A percentile compares a stretch with the other conserved stretches of the same genome.
Conservation (phyloP, 2,888 invertebrate species). For the Caenorhabditis sp. region DNA sequence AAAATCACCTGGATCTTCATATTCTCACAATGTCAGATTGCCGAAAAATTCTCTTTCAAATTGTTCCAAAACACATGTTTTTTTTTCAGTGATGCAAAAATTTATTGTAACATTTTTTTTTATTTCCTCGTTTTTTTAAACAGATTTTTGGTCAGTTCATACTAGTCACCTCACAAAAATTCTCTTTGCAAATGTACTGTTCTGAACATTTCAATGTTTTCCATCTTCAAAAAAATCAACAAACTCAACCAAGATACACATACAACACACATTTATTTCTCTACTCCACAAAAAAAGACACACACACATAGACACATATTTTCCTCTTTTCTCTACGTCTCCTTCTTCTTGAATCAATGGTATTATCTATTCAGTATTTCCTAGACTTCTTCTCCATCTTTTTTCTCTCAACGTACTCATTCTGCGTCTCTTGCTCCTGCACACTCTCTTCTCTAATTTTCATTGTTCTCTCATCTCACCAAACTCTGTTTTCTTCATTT, state of each 20-base stretch:
- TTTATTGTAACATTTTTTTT: conserved; percentile 3
- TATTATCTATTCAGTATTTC: not conserved
- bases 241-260: not conserved
- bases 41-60: no score
- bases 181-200: conserved; percentile 8
- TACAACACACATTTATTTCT: not conserved
- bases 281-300: not conserved
- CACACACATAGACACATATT: not conserved
- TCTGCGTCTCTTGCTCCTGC: not conserved
- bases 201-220: not conserved
- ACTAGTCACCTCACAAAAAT: not conserved
- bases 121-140: not conserved
- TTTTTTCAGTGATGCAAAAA: no score
- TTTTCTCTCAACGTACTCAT: not conserved
- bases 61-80: no score
- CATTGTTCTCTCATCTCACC: not conserved
- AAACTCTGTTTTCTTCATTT: not conserved
- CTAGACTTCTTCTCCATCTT: not conserved
- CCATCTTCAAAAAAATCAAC: conserved; percentile 1
- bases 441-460: not conserved
- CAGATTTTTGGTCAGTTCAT: conserved; percentile 1
- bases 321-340: not conserved
- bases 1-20: no score
- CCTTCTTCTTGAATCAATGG: not conserved
- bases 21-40: no score